Conservation (phyloP, 2,797 vertebrate genomes). For the Lagorchestes hirsutus region DNA sequence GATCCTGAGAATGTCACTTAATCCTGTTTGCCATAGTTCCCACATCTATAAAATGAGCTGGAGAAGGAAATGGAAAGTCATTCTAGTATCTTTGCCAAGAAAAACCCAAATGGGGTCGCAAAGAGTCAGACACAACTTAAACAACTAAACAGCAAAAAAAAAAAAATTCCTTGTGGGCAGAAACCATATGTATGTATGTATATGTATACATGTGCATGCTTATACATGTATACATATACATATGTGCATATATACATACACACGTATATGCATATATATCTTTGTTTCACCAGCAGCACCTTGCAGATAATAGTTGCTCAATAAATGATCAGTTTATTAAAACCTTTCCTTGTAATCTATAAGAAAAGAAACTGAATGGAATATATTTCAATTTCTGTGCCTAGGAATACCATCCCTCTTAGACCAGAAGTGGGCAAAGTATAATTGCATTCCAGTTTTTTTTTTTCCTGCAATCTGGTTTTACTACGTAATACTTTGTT, state of each 20-base stretch:
- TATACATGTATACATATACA: too few species aligned
- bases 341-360: not conserved
- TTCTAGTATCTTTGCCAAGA: not conserved
- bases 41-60: not conserved
- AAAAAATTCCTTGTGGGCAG: not conserved
- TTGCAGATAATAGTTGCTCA: not conserved
- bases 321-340: not conserved
- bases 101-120: not conserved
- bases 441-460: not conserved
- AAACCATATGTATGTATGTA: too few species aligned
- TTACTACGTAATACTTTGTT: not conserved
- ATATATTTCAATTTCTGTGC: too few species aligned
- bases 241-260: too few species aligned
- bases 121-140: not conserved
- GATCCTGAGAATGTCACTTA: not conserved
- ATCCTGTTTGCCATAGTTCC: not conserved
- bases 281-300: not conserved
- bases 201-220: too few species aligned
- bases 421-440: not conserved
- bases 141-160: not conserved
- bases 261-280: not conserved
- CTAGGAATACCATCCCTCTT: not conserved
- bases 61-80: not conserved
- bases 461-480: not conserved
- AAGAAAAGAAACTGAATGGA: too few species aligned